These are phyloP conservation scores for Portevinia maculata DNA, from an alignment of 2,888 invertebrate genomes.

Conservation along the genomic window DNA sequence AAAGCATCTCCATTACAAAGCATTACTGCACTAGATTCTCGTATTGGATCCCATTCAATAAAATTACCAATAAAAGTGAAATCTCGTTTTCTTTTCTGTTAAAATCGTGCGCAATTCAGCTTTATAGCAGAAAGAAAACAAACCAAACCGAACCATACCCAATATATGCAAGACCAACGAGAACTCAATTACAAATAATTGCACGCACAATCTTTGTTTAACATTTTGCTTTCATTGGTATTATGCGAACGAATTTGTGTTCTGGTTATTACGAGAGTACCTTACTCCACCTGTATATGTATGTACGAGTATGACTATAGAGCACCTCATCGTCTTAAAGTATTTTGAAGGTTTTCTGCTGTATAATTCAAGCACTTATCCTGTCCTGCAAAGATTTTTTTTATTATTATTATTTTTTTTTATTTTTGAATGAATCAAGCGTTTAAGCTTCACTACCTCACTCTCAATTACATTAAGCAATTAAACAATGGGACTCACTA, in stretches of 20 bases:
- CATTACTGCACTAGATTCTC: constrained; percentile 13
- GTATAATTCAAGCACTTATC: constrained; percentile 63
- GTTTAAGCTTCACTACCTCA: not conserved
- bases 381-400: constrained; percentile 21
- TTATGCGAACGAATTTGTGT: constrained; percentile 69
- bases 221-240: constrained; percentile 72
- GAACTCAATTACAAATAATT: constrained; percentile 75
- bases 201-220: constrained; percentile 74
- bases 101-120: constrained; percentile 48
- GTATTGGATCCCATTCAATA: constrained; percentile 35
- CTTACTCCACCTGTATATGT: constrained; percentile 28
- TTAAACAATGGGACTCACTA: constrained; percentile 63
- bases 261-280: constrained; percentile 40
- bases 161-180: constrained; percentile 57
- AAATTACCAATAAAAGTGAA: constrained; percentile 63
- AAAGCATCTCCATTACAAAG: not conserved
- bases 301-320: not conserved
- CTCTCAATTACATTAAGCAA: constrained; percentile 58
- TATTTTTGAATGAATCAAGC: constrained; percentile 10
- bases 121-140: constrained; percentile 6
- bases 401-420: constrained; percentile 17
- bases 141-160: constrained; percentile 12
- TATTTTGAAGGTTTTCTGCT: constrained; percentile 56
- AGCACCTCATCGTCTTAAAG: constrained; percentile 8
- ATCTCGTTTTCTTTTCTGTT: constrained; percentile 39